Percentiles rank a stretch among this genome's conserved stretches.
These are phyloP conservation scores for Clunio marinus DNA, from an alignment of 2,888 invertebrate genomes.

Conservation along the genomic window DNA sequence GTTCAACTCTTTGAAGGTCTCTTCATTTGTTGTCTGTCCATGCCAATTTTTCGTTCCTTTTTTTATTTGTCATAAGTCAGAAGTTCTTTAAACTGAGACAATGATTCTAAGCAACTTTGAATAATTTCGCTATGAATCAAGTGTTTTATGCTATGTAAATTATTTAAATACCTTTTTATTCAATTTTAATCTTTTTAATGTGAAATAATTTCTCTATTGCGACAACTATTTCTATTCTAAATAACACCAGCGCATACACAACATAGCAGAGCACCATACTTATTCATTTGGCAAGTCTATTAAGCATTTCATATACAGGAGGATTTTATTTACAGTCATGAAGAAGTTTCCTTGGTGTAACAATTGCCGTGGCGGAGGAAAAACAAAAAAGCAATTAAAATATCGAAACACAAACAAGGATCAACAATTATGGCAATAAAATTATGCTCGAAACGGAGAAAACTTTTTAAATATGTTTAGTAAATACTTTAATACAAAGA, in stretches of 20 bases:
- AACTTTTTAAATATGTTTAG: conserved; percentile 27
- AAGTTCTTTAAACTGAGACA: too few species aligned
- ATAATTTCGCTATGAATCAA: conserved; percentile 19
- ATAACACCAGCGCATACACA: background rate
- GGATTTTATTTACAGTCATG: conserved; percentile 30
- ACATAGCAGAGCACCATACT: background rate
- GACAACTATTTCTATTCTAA: conserved; percentile 30
- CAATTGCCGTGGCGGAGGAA: conserved; percentile 18
- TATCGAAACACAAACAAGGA: conserved; percentile 39
- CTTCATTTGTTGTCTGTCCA: too few species aligned
- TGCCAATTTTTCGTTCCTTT: too few species aligned
- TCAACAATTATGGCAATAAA: conserved; percentile 38
- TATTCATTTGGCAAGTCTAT: conserved; percentile 37
- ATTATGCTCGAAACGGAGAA: conserved; percentile 12
- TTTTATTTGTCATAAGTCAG: too few species aligned
- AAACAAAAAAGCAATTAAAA: conserved; percentile 36
- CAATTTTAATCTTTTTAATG: conserved; percentile 40
- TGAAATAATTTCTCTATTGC: conserved; percentile 38
- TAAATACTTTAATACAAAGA: conserved; percentile 15
- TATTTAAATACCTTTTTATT: conserved; percentile 39
- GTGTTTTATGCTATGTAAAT: conserved; percentile 28
- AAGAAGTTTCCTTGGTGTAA: conserved; percentile 11
- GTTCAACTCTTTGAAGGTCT: too few species aligned
- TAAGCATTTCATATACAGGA: conserved; percentile 35
- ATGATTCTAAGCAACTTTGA: background rate